Evolutionary conservation across 2,888 invertebrate species (phyloP).

Genomic region (Phengaris arion): DNA sequence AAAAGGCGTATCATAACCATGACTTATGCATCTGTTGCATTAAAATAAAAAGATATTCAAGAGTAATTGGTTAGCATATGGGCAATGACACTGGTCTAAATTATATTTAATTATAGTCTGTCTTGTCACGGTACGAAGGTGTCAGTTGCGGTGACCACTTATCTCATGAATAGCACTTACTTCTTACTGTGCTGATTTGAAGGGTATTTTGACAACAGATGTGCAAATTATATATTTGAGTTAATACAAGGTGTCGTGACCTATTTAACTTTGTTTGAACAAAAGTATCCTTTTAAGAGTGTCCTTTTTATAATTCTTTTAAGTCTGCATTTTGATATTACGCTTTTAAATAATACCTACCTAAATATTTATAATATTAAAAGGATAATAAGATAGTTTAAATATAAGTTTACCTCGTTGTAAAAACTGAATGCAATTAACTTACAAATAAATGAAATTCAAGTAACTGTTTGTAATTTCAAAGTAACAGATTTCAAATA

Average conservation of each 20-base stretch:
- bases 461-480: too few species aligned
- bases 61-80: constrained; percentile 54
- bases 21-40: constrained; percentile 26
- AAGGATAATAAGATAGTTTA: too few species aligned
- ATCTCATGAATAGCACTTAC: constrained; percentile 48
- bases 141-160: constrained; percentile 76
- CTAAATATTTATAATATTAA: too few species aligned
- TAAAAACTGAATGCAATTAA: too few species aligned
- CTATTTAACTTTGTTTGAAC: background rate
- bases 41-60: constrained; percentile 36
- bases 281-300: background rate
- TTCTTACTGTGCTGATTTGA: constrained; percentile 49
- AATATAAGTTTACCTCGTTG: too few species aligned
- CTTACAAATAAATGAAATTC: too few species aligned
- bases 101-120: constrained; percentile 63
- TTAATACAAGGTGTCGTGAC: constrained; percentile 1
- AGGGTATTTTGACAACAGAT: constrained; percentile 54
- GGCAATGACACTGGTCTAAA: constrained; percentile 67
- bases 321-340: background rate
- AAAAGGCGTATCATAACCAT: background rate
- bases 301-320: background rate
- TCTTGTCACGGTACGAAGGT: constrained; percentile 66
- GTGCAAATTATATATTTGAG: constrained; percentile 29
- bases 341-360: too few species aligned
- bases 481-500: too few species aligned